phyloP scores from a whole-genome alignment of 2,113 vertebrate species.

The Macquaria australasica region DNA sequence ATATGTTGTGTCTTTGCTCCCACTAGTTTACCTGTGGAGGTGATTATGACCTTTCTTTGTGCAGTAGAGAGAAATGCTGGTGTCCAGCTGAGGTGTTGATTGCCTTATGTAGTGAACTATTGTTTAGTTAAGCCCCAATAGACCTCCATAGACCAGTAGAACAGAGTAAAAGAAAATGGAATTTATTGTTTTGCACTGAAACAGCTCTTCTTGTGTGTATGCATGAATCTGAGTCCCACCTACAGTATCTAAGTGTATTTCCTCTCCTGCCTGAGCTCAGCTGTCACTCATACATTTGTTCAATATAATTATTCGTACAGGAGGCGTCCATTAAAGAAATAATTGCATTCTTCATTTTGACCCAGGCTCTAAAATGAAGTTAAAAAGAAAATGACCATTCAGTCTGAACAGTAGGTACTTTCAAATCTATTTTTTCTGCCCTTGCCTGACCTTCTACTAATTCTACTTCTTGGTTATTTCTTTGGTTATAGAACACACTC shows the following conservation, averaged over 20 bases:
- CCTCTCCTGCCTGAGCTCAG: neutral
- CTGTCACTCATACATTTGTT: neutral
- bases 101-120: slow-evolving; percentile 38
- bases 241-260: neutral
- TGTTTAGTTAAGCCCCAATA: slow-evolving; percentile 32
- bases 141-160: neutral
- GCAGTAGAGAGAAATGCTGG: slow-evolving; percentile 15
- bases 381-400: neutral
- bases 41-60: slow-evolving; percentile 58
- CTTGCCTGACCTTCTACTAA: neutral
- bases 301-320: neutral
- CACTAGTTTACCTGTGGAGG: slow-evolving; percentile 49
- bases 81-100: slow-evolving; percentile 75
- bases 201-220: neutral
- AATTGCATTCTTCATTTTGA: slow-evolving; percentile 17
- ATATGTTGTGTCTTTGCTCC: slow-evolving; percentile 26
- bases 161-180: neutral
- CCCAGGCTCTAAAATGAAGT: slow-evolving; percentile 9
- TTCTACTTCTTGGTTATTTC: neutral
- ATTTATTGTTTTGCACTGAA: slow-evolving; percentile 1
- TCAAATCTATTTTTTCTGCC: neutral
- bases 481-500: neutral
- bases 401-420: neutral
- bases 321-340: neutral
- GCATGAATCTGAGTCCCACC: neutral